Evolutionary conservation across 2,113 vertebrate genomes (phyloP), one percentile per base, ranked within the genome.

Genomic region (Ariopsis seemanni): DNA sequence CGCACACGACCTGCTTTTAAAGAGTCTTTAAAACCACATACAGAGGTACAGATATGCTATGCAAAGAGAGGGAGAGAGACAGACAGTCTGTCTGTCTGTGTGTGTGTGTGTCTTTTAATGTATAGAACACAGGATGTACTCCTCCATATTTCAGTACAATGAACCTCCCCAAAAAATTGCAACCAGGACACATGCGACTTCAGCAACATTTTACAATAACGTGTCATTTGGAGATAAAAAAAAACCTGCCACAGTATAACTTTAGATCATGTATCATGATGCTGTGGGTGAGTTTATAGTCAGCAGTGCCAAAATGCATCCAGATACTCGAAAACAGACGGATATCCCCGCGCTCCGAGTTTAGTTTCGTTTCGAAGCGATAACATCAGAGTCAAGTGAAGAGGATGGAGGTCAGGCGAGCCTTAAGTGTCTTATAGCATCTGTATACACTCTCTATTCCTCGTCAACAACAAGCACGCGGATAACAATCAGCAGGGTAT

Each of bases 381-480:
- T 71, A 53, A 60, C 74, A 71, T 75, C 52, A 10, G 69, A 74
- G 83, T 85, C 83, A 85, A 84, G 69, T 58, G 27, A 75, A 42
- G 55, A 74, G 55, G 69, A 75, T 74, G 55, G 22, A 74, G 83
- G 53, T 74, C 83, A 72, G 30, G 17, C 27, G 69, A 74, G 30
- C 71, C 67, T 85, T 60, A 58, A 74, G 83, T 65, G 67, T 34
- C 67, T 72, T 58, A 57, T 42, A 84, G 50, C 65, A 42, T 84
- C 83, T 84, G 55, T 60, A 85, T n/a, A 20, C 55, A 58, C 83
- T 58, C 83, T 25, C 83, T 74, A 22, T 74, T 42, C 60, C 83
- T 85, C 20, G n/a, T 86, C 84, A 81, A 91, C 91, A 92, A 90
- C 93, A 89, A 83, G 78, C 90, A 90, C 78, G 79, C 79, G 62